Conservation (phyloP, 2,113 vertebrate species). For the Upupa epops region DNA sequence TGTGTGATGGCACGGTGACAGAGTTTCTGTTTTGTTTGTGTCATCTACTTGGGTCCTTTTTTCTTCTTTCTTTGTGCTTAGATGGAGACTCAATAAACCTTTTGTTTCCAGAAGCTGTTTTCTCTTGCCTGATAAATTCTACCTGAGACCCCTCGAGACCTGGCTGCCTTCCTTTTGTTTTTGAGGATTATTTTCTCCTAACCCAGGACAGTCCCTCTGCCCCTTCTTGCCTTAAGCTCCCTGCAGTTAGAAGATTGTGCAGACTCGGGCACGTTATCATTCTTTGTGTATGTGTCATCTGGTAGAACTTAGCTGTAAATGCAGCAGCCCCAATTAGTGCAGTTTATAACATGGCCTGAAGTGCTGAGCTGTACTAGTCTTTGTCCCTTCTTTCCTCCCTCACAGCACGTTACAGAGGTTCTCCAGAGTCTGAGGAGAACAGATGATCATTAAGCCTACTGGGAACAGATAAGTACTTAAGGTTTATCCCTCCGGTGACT, state of each 20-base stretch:
- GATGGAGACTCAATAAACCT: too few species aligned
- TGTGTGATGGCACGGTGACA: too few species aligned
- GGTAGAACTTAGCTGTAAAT: constrained; percentile 67
- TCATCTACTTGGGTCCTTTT: too few species aligned
- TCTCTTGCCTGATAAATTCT: too few species aligned
- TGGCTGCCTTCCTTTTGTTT: too few species aligned
- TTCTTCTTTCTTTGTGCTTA: too few species aligned
- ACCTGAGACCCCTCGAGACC: too few species aligned
- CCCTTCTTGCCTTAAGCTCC: constrained; percentile 42
- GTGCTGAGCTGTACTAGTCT: background rate
- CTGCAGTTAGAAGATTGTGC: constrained; percentile 45
- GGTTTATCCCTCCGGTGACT: background rate
- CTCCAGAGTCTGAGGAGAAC: background rate
- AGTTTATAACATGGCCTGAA: background rate
- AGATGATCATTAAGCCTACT: background rate
- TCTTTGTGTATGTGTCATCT: constrained; percentile 67
- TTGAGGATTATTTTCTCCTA: too few species aligned
- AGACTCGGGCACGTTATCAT: constrained; percentile 35
- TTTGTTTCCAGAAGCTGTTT: too few species aligned
- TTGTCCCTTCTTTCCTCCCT: background rate
- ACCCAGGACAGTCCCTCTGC: constrained; percentile 16
- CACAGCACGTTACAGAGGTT: background rate
- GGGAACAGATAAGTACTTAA: background rate
- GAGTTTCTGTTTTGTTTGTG: too few species aligned
- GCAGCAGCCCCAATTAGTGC: constrained; percentile 45